Base-by-base conservation (phyloP, 2,888 invertebrate species). In the Arrhopalites spinosus region DNA sequence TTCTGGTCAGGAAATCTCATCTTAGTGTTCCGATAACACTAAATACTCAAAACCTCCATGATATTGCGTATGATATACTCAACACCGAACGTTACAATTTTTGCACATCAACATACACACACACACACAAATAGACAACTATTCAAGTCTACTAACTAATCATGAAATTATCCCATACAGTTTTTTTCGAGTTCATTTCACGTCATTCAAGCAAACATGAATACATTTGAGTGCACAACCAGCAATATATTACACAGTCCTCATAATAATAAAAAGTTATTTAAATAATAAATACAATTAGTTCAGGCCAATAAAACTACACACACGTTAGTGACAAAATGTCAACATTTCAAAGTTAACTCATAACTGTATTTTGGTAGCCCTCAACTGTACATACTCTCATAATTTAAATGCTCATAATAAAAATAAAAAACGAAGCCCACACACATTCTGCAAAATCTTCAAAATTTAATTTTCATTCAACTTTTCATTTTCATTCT, bases 11-110 rank as follows among this genome's bases (percentile, higher is more conserved):
- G 61, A 61, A 61, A 61, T 61, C 61, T 61, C 61, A 68, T 68
- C 68, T 67, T 67, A 45, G 45, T 67, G 15, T 68, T 50, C 50
- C 68, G 68, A 68, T 68, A 68, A 68, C 50, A 43, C n/a, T 68
- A 17, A n/a, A 68, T 27, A 43, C n/a, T 23, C 68, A 67, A 50
- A 36, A 3, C 17, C 20, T 15, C 15, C 3, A 5, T 17, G 7
- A 5, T 17, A 11, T 17, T 17, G 7, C 20, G 8, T 50, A 5
- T 50, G 50, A 50, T 50, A 27, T 30, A 25, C 63, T 29, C 27
- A 63, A n/a, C n/a, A n/a, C n/a, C n/a, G n/a, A n/a, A 63, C 63
- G 30, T 63, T n/a, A 27, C 63, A n/a, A n/a, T n/a, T n/a, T n/a
- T n/a, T n/a, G n/a, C n/a, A n/a, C n/a, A n/a, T n/a, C n/a, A n/a